A percentile compares a stretch with the other conserved stretches of the same genome.
Evolutionary conservation across 1,140 invertebrate species (phyloP).

Genomic region (Branchinecta lindahli): DNA sequence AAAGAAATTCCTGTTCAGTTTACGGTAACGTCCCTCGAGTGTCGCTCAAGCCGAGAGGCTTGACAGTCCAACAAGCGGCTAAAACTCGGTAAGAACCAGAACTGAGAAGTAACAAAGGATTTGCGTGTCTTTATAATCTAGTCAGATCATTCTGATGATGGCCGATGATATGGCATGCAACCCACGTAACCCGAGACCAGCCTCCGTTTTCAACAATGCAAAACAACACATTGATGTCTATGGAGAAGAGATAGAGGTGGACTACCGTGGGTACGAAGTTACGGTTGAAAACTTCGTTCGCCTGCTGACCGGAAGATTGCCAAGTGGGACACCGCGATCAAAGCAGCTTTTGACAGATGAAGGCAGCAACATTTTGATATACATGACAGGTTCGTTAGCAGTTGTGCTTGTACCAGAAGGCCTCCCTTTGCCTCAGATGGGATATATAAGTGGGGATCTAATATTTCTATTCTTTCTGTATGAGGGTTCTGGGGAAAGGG

Average conservation of each 20-base stretch:
- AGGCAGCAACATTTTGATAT: slow-evolving; percentile 91
- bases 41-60: too few relatives aligned
- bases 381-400: slow-evolving; percentile 44
- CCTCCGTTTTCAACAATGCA: slow-evolving; percentile 93
- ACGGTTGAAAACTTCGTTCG: slow-evolving; percentile 98
- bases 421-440: too few relatives aligned
- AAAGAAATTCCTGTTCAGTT: too few relatives aligned
- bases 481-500: too few relatives aligned
- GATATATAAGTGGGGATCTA: too few relatives aligned
- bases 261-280: slow-evolving; percentile 94
- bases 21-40: too few relatives aligned
- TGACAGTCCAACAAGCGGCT: too few relatives aligned
- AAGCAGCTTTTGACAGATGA: slow-evolving; percentile 92
- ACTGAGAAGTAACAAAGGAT: too few relatives aligned
- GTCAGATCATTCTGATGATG: slow-evolving; percentile 88
- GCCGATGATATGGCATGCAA: slow-evolving; percentile 99
- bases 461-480: too few relatives aligned
- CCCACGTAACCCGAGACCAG: slow-evolving; percentile 90
- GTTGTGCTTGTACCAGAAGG: too few relatives aligned
- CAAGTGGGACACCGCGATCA: slow-evolving; percentile 77
- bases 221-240: slow-evolving; percentile 98
- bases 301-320: slow-evolving; percentile 75
- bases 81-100: too few relatives aligned
- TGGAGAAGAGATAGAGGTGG: slow-evolving; percentile 98
- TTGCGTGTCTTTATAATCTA: slow-evolving; percentile 20